phyloP scores from a whole-genome alignment of 1,140 invertebrate genomes.

The Nylanderia fulva region DNA sequence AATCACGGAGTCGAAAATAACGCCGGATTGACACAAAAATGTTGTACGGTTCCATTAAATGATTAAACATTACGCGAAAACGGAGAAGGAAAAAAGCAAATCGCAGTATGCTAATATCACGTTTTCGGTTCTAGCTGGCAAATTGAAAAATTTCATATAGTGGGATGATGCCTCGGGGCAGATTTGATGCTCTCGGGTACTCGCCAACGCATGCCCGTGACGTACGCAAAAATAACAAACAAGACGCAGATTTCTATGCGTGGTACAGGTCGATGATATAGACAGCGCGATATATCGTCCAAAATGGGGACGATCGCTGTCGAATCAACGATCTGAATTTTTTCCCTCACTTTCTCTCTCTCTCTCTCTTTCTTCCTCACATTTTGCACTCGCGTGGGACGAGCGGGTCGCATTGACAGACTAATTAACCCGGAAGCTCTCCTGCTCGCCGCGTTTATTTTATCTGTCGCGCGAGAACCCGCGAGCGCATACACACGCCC shows the following conservation, averaged over 20 bases:
- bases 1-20: constrained; percentile 2
- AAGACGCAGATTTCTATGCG: constrained; percentile 34
- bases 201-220: constrained; percentile 10
- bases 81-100: not conserved
- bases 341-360: not conserved
- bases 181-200: constrained; percentile 9
- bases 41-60: not conserved
- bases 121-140: not conserved
- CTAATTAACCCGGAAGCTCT: constrained; percentile 58
- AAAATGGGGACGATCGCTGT: constrained; percentile 7
- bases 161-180: not conserved
- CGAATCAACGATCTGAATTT: constrained; percentile 15
- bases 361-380: not conserved
- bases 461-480: constrained; percentile 18
- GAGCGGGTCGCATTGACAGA: constrained; percentile 47
- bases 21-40: not conserved
- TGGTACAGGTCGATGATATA: not conserved
- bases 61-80: not conserved
- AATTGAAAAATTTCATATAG: not conserved
- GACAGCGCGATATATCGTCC: constrained; percentile 35
- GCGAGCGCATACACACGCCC: not conserved
- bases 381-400: not conserved
- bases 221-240: constrained; percentile 25
- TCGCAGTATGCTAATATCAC: constrained; percentile 18
- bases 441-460: constrained; percentile 37